Evolutionary conservation across 1,140 invertebrate genomes (phyloP).

Genomic region (Solenopsis fugax): DNA sequence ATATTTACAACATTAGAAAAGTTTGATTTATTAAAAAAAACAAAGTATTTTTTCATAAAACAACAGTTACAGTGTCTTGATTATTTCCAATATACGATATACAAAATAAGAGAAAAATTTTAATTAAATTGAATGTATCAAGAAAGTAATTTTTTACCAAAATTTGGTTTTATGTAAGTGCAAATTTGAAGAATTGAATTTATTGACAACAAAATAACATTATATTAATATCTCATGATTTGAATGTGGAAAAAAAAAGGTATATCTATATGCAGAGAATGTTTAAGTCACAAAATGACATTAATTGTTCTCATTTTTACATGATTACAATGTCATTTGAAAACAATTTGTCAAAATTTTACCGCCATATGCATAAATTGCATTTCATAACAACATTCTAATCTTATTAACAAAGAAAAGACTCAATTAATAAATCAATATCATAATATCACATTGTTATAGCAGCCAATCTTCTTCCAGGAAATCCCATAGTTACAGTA

Average conservation of each 20-base stretch:
- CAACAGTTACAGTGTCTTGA: not conserved
- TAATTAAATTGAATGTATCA: constrained; percentile 2
- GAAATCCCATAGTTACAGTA: constrained; percentile 38
- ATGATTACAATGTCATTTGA: constrained; percentile 35
- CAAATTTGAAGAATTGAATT: constrained; percentile 24
- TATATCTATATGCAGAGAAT: constrained; percentile 4
- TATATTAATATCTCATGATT: constrained; percentile 19
- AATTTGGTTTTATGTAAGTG: not conserved
- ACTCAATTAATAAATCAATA: constrained; percentile 61
- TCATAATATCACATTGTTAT: constrained; percentile 64
- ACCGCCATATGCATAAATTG: constrained; percentile 1
- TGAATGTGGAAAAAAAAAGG: not conserved
- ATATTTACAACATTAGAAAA: constrained; percentile 6
- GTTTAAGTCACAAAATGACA: constrained; percentile 20
- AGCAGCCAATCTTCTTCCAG: constrained; percentile 58
- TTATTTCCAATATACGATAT: not conserved
- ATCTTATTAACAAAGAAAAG: constrained; percentile 61
- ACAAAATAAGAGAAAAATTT: not conserved
- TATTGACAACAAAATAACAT: constrained; percentile 9
- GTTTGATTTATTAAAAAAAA: constrained; percentile 23
- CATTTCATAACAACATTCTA: constrained; percentile 49
- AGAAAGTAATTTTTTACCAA: not conserved
- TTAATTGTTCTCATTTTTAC: constrained; percentile 2
- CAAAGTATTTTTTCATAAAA: constrained; percentile 14
- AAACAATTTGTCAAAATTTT: constrained; percentile 30